Conservation (phyloP, 35 echinoderm and acorn worm species). For the Patiria miniata region DNA sequence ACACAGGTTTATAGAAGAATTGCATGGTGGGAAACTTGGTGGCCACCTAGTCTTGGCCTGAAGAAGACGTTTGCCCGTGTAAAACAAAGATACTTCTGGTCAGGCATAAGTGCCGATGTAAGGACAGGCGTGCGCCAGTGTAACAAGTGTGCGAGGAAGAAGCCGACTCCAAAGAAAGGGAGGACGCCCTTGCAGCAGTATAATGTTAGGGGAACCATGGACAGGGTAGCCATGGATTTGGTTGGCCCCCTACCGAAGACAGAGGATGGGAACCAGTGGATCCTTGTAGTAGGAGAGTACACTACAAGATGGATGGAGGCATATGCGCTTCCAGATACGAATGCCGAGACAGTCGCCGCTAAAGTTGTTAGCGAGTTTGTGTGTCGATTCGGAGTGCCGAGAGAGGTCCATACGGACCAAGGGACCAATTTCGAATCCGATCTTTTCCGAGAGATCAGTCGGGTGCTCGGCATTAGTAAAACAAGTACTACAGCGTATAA, state of each 20-base stretch:
- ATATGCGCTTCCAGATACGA: conserved; percentile 39
- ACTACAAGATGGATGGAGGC: conserved; percentile 63
- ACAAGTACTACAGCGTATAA: conserved; percentile 37
- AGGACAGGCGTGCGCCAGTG: conserved; percentile 6
- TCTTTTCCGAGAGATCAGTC: conserved; percentile 45
- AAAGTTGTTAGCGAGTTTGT: conserved; percentile 46
- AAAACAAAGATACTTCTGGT: background rate
- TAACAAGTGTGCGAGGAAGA: conserved; percentile 22
- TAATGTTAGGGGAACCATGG: conserved; percentile 31
- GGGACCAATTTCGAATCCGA: conserved; percentile 55
- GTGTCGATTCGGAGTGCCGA: conserved; percentile 52
- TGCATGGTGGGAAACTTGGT: background rate
- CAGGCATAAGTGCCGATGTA: conserved; percentile 34
- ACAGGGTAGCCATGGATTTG: conserved; percentile 32
- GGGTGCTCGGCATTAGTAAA: conserved; percentile 15
- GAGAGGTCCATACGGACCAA: conserved; percentile 43
- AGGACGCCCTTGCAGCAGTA: conserved; percentile 34
- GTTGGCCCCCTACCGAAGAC: conserved; percentile 32
- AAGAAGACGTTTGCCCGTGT: conserved; percentile 28
- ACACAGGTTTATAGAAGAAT: background rate
- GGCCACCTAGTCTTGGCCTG: conserved; percentile 28
- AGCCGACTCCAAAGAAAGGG: background rate
- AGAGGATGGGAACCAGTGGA: conserved; percentile 13
- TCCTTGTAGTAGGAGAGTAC: conserved; percentile 54
- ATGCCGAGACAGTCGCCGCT: conserved; percentile 49